A percentile compares a stretch with the other conserved stretches of the same genome.
phyloP scores from a whole-genome alignment of 2,113 vertebrate species.

The Notechis scutatus region DNA sequence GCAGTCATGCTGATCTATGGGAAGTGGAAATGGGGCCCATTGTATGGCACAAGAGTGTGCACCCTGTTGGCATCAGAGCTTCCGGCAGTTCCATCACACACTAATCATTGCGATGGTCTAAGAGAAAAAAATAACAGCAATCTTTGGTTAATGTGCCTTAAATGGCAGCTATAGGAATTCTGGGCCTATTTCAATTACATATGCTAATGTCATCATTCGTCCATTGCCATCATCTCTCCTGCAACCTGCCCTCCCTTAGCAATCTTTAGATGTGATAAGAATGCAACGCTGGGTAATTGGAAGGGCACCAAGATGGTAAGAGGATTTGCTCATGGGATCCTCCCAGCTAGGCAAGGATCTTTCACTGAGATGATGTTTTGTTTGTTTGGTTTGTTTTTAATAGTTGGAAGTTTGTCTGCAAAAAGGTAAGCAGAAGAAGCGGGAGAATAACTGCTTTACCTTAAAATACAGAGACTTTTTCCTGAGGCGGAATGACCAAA shows the following conservation, averaged over 20 bases:
- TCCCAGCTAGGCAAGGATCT: neutral
- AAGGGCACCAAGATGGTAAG: neutral
- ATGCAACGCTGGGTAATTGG: neutral
- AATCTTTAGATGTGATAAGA: neutral
- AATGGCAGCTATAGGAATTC: neutral
- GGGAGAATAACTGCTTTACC: neutral
- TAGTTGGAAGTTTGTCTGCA: neutral
- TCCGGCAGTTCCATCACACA: neutral
- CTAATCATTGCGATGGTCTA: neutral
- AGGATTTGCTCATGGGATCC: neutral
- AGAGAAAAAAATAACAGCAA: neutral
- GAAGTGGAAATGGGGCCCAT: neutral
- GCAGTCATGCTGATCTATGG: neutral
- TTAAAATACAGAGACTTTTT: neutral
- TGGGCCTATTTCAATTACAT: neutral
- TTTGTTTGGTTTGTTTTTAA: neutral
- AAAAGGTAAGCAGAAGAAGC: neutral
- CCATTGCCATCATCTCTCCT: neutral
- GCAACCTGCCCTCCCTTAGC: neutral
- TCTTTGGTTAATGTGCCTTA: neutral
- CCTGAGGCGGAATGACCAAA: neutral
- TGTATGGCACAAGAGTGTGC: neutral
- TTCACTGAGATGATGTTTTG: neutral
- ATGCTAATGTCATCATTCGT: neutral
- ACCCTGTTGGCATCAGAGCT: neutral